A percentile compares a stretch with the other conserved stretches of the same genome.
Evolutionary conservation across 2,797 vertebrate species (phyloP).

Genomic region (Periparus ater): DNA sequence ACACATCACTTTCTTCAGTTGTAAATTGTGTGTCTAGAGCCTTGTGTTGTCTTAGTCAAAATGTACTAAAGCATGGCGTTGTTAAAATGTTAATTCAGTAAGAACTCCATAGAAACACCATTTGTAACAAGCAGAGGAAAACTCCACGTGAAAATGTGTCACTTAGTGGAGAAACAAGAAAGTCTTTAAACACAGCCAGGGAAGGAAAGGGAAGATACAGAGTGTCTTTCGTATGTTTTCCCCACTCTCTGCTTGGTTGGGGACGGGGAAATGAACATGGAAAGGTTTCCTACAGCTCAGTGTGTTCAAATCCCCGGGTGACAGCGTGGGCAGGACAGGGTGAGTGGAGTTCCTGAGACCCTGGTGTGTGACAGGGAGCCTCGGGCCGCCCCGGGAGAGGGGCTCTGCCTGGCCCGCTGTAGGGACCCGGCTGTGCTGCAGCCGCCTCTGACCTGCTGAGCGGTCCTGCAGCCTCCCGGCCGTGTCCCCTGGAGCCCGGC

Average conservation of each 20-base stretch:
- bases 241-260: neutral
- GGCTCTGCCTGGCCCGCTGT: neutral
- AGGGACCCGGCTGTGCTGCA: neutral
- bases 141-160: no score
- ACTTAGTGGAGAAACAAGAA: neutral
- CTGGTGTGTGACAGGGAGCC: neutral
- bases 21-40: neutral
- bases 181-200: neutral
- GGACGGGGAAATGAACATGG: rapidly evolving
- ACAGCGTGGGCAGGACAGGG: neutral
- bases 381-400: neutral
- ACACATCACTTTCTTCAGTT: neutral
- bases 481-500: neutral
- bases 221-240: neutral
- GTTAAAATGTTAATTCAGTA: neutral
- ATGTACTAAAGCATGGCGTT: neutral
- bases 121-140: neutral
- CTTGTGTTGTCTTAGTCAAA: neutral
- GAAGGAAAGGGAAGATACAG: neutral
- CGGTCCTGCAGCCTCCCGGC: no score
- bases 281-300: neutral
- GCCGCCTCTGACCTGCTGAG: neutral
- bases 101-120: neutral
- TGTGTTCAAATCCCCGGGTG: neutral
- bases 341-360: no score